Evolutionary conservation across 1,140 invertebrate species (phyloP).

Genomic region (Ectropis grisescens): DNA sequence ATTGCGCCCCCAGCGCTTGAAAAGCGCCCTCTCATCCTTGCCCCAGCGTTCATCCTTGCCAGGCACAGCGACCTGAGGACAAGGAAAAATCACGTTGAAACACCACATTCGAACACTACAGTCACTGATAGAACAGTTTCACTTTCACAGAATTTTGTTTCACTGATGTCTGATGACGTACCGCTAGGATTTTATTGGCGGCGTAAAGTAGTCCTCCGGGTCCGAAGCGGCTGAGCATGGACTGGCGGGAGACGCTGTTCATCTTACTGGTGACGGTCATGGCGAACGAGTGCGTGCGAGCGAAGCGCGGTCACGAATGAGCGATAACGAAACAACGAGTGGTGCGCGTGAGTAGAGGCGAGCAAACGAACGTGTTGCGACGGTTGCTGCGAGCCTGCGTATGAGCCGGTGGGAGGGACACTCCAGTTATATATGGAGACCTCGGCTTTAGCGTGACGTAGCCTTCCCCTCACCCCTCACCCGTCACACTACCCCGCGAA

Average conservation of each 20-base stretch:
- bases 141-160: conserved; percentile 28
- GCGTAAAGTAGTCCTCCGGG: conserved; percentile 55
- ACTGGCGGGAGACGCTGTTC: conserved; percentile 63
- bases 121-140: conserved; percentile 21
- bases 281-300: conserved; percentile 30
- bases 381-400: conserved; percentile 47
- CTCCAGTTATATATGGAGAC: conserved; percentile 54
- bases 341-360: conserved; percentile 26
- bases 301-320: conserved; percentile 37
- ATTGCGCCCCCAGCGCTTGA: conserved; percentile 50
- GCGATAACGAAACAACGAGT: conserved; percentile 17
- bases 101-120: conserved; percentile 26
- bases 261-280: conserved; percentile 69
- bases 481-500: conserved; percentile 20
- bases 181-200: conserved; percentile 63
- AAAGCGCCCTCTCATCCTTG: conserved; percentile 54
- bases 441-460: conserved; percentile 58
- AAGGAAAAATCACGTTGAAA: conserved; percentile 51
- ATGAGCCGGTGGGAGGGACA: conserved; percentile 49
- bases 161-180: conserved; percentile 42
- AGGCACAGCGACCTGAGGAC: conserved; percentile 56
- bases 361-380: conserved; percentile 34
- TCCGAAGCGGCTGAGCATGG: conserved; percentile 51
- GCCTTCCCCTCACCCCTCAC: conserved; percentile 23
- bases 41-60: conserved; percentile 53